These are phyloP conservation scores for Ochlodes sylvanus DNA, from an alignment of 2,888 invertebrate genomes.

Conservation along the genomic window DNA sequence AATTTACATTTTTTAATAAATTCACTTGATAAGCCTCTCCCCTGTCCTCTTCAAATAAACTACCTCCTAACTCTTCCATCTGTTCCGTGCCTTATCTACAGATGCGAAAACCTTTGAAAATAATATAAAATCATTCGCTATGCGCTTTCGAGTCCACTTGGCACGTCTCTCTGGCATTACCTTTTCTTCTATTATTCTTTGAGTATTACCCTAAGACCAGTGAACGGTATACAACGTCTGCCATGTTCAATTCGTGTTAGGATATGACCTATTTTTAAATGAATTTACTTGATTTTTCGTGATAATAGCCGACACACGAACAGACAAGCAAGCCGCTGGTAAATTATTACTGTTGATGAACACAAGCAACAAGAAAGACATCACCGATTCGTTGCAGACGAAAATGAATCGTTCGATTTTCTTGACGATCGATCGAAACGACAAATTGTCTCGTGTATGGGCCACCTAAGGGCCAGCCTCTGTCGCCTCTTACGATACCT, in stretches of 20 bases:
- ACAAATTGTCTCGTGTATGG: no score
- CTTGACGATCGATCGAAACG: no score
- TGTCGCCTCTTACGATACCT: no score
- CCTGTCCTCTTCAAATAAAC: slow-evolving; percentile 43
- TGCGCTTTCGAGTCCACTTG: slow-evolving; percentile 18
- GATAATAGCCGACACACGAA: no score
- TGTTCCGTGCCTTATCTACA: slow-evolving; percentile 46
- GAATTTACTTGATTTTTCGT: background rate
- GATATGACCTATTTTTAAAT: background rate
- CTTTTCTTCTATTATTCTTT: slow-evolving; percentile 7
- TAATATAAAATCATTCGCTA: slow-evolving; percentile 38
- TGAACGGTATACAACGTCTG: background rate
- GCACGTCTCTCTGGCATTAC: slow-evolving; percentile 23
- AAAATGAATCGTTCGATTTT: no score
- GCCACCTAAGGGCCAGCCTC: no score
- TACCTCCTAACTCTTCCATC: slow-evolving; percentile 40
- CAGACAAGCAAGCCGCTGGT: no score
- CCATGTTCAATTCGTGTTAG: background rate
- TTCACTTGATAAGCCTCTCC: slow-evolving; percentile 37
- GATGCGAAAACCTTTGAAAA: slow-evolving; percentile 39
- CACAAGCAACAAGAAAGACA: no score
- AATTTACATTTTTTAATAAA: slow-evolving; percentile 21
- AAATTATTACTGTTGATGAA: no score
- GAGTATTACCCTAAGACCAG: background rate
- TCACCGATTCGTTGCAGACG: no score